Base-by-base conservation (phyloP, 2,797 vertebrate genomes). In the Mergus octosetaceus region DNA sequence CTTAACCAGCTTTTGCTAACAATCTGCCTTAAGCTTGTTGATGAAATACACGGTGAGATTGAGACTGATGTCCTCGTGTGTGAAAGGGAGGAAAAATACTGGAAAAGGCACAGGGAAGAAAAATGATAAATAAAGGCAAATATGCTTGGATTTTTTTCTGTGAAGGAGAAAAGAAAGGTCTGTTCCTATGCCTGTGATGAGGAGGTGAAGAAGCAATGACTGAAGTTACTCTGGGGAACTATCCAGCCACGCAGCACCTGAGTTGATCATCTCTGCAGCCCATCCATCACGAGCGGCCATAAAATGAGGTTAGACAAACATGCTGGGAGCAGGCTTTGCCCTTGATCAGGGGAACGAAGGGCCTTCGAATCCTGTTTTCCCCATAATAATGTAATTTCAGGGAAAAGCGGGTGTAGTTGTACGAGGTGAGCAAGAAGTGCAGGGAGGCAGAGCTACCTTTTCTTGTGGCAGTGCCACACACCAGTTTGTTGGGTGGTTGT, bases 191-290 rank as follows among this genome's bases (percentile, higher is more conserved):
- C 12, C 36, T 27, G 2, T 69, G 72, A 95, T 83, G 81, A 90
- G 89, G 60, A 77, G 81, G 61, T 54, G 49, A 85, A 68, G 71
- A 82, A 85, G 36, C 58, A 93, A 89, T 89, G 78, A 87, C 65
- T 92, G 76, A n/a, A 92, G 80, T 83, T 77, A 82, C 90, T 93
- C 69, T 94, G 75, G 92, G 94, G 84, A 83, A 34, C 89, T 57
- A 64, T 53, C 65, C 61, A 80, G 74, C 54, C 66, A 53, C 64
- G 62, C 61, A 41, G 58, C 88, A 92, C 86, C 93, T 87, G 81
- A 95, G 87, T 38, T 71, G 92, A 45, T 95, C 36, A 34, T 61
- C 65, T 86, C 43, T 73, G 78, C 53, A 65, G 64, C 34, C 57
- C 71, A 64, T 93, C 93, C 84, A 71, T 83, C 93, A 90, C 53